Conservation (phyloP, 2,113 vertebrate species). For the Sardina pilchardus region DNA sequence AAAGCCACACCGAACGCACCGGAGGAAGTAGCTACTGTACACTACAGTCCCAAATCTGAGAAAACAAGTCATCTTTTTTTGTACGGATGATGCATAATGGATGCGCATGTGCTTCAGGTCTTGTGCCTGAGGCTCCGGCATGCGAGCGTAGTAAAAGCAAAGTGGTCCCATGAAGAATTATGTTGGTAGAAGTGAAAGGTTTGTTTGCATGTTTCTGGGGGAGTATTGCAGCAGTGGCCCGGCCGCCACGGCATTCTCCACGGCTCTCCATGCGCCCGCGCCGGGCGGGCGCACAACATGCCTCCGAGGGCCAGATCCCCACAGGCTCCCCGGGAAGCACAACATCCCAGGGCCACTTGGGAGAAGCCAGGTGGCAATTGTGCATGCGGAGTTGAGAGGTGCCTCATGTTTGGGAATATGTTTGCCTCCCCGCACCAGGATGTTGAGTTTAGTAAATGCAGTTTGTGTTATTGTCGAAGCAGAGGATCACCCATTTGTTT, state of each 20-base stretch:
- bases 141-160: background rate
- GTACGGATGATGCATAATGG: background rate
- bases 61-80: background rate
- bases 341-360: background rate
- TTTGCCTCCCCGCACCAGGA: background rate
- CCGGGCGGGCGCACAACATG: background rate
- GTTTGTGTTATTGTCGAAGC: background rate
- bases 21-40: background rate
- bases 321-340: background rate
- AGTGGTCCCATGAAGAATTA: background rate
- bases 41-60: background rate
- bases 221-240: background rate
- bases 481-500: background rate
- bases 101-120: background rate
- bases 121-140: background rate
- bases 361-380: background rate
- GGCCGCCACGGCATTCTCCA: background rate
- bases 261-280: background rate
- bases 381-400: background rate
- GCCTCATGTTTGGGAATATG: background rate
- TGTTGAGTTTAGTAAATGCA: background rate
- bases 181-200: constrained; percentile 1
- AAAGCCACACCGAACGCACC: background rate
- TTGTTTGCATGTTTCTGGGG: background rate
- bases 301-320: background rate